Percentiles rank a stretch among this genome's conserved stretches.
Evolutionary conservation across 2,888 invertebrate genomes (phyloP).

Genomic region (Nudaria mundana): DNA sequence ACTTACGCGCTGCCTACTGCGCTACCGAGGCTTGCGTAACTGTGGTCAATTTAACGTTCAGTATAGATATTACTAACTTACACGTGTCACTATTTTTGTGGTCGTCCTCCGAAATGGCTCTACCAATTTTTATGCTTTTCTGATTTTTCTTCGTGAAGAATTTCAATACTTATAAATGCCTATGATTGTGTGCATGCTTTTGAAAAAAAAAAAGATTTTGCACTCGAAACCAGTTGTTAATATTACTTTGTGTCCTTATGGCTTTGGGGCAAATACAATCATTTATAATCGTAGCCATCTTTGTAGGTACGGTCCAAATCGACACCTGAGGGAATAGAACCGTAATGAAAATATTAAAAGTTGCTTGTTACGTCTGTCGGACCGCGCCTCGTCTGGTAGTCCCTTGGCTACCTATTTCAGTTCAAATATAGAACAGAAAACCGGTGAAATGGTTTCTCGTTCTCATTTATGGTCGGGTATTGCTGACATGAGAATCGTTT

Average conservation of each 20-base stretch:
- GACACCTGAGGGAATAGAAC: conserved; percentile 32
- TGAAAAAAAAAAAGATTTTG: no score
- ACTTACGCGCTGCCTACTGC: conserved; percentile 95
- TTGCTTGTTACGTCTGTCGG: conserved; percentile 34
- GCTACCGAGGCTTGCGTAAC: conserved; percentile 84
- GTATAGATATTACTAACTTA: not conserved
- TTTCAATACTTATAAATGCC: not conserved
- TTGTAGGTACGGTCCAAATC: conserved; percentile 5
- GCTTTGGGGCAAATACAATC: no score
- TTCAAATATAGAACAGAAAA: conserved; percentile 23
- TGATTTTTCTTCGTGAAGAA: no score
- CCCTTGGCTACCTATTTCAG: conserved; percentile 43
- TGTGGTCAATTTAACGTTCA: not conserved
- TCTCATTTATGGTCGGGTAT: conserved; percentile 2
- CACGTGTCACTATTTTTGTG: no score
- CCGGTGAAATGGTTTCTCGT: conserved; percentile 17
- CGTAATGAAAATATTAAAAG: conserved; percentile 57
- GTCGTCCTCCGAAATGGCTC: no score
- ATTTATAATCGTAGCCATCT: no score
- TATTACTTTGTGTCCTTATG: no score
- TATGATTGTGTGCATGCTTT: not conserved
- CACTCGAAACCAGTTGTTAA: no score
- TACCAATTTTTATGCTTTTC: no score
- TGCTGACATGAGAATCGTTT: not conserved
- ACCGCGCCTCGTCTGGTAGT: conserved; percentile 41